Evolutionary conservation across 2,113 vertebrate genomes (phyloP), one percentile per base, ranked within the genome.

Genomic region (Tachysurus fulvidraco): DNA sequence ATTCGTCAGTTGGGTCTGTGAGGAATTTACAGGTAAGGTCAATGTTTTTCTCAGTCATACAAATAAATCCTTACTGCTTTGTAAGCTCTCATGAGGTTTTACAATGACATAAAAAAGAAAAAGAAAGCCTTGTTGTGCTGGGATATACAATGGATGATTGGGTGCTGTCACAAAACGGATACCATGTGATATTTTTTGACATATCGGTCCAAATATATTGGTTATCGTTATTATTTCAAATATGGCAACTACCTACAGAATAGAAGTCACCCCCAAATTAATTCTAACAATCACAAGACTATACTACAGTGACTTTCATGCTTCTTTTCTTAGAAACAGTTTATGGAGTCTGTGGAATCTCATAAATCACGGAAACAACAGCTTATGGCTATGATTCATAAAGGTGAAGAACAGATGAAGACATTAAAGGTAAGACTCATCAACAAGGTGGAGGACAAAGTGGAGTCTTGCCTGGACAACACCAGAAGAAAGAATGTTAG

Each of bases 331-430:
- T 90, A 97, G 96, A 96, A 95, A 88, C 92, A 93, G 78, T 88
- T 96, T 84, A 94, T 93, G 85, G 94, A 95, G n/a, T 86, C 90
- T 17, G 86, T 96, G 90, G 94, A 94, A 28, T 92, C 90, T 62
- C 92, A 93, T 50, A 91, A 89, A 62, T 89, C 87, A 60, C 93
- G 89, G 89, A 91, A 91, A 88, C 93, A 96, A 59, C 91, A 91
- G 9, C 91, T 96, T 28, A 55, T 91, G 81, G 89, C 0, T 77
- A 92, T 91, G 78, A 95, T 96, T 90, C 90, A 7, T 21, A 87
- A 82, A 28, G 90, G 86, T 0, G 92, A 95, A 91, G 94, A 96
- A 83, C 91, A 93, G 88, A 94, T 96, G 89, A 90, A 94, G 81
- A 79, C 82, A 83, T 93, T 97, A 92, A 94, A 91, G 93, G 96